Evolutionary conservation across 2,797 vertebrate genomes (phyloP).

Genomic region (Buphagus erythrorhynchus): DNA sequence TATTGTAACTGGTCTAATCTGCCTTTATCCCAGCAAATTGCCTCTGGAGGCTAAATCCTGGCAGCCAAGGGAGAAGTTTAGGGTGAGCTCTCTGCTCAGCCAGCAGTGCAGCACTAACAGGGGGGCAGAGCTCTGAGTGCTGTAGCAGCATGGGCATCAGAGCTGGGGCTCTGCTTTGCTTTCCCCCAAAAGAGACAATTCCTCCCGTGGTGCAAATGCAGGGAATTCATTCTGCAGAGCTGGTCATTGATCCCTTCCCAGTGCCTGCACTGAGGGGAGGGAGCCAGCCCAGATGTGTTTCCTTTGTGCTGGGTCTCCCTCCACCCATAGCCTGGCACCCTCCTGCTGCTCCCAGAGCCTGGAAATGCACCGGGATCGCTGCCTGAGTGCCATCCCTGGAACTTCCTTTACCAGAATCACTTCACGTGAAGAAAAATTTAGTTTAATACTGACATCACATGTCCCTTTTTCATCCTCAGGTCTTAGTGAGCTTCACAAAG

Average conservation of each 20-base stretch:
- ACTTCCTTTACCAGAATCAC: not conserved
- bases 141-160: accelerated
- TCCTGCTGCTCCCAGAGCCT: not conserved
- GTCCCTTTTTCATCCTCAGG: not conserved
- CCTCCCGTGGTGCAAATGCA: not conserved
- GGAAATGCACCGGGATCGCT: not conserved
- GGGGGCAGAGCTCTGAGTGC: not conserved
- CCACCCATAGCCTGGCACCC: not conserved
- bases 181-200: not conserved
- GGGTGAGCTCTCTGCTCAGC: not conserved
- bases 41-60: not conserved
- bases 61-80: not conserved
- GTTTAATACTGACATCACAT: not conserved
- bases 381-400: accelerated
- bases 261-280: not conserved
- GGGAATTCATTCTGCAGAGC: not conserved
- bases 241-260: not conserved
- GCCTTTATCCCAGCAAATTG: not conserved
- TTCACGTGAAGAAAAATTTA: not conserved
- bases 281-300: not conserved
- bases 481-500: not conserved
- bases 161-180: not conserved
- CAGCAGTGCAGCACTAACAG: accelerated
- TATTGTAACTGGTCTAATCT: not conserved
- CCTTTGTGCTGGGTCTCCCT: not conserved